A percentile compares a stretch with the other conserved stretches of the same genome.
Evolutionary conservation across 2,113 vertebrate genomes (phyloP).

Genomic region (Microcebus griseorufus): DNA sequence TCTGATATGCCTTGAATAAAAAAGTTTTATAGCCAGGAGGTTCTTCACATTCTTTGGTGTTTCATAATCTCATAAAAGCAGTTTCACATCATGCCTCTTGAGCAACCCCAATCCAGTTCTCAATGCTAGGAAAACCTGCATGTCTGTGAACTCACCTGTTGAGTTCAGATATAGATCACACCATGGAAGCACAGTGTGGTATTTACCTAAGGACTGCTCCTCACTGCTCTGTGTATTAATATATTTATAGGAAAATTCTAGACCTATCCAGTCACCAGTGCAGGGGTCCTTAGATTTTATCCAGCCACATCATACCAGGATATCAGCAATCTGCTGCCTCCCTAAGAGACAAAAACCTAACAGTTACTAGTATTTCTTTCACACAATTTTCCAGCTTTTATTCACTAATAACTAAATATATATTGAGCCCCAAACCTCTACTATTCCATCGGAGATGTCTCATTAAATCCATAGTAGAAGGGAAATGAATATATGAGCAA

Average conservation of each 20-base stretch:
- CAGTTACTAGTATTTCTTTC: neutral
- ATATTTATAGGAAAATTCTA: neutral
- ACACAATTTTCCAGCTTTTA: neutral
- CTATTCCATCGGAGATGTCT: neutral
- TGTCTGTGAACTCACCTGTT: neutral
- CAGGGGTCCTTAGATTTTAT: neutral
- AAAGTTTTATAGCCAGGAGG: neutral
- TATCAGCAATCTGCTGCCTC: neutral
- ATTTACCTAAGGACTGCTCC: neutral
- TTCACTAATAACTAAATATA: neutral
- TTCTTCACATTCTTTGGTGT: neutral
- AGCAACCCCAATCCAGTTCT: neutral
- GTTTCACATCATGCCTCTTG: neutral
- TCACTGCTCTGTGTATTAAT: neutral
- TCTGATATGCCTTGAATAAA: neutral
- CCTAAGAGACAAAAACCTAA: neutral
- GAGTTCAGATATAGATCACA: neutral
- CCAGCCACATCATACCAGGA: neutral
- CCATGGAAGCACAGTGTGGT: neutral
- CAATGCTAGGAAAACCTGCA: neutral
- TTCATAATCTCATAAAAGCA: neutral
- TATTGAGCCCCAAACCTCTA: neutral
- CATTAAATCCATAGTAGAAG: neutral
- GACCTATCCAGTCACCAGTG: neutral
- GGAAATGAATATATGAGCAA: neutral